Conservation (phyloP, 2,113 vertebrate species). For the Balaenoptera acutorostrata region DNA sequence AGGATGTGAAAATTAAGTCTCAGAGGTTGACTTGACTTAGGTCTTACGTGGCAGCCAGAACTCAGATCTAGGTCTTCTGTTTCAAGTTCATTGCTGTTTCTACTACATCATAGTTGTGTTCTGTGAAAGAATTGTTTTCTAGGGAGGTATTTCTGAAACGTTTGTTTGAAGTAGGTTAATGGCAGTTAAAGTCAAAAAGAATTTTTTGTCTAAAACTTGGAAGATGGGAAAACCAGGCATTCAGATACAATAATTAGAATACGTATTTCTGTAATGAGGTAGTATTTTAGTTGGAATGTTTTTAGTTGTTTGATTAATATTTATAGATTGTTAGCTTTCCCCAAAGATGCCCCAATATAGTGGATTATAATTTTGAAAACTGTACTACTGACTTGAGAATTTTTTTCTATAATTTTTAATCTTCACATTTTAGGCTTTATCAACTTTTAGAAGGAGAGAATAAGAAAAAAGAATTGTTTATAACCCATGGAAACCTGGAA, state of each 20-base stretch:
- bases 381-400: not conserved
- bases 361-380: constrained; percentile 41
- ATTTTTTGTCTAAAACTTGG: constrained; percentile 24
- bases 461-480: constrained; percentile 85
- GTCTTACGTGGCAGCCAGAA: not conserved
- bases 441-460: constrained; percentile 85
- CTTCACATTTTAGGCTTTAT: constrained; percentile 84
- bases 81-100: not conserved
- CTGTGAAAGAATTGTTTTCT: constrained; percentile 4
- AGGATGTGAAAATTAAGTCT: not conserved
- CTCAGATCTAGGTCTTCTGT: not conserved
- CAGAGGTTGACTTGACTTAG: not conserved
- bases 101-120: not conserved
- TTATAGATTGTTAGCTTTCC: not conserved
- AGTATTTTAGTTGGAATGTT: not conserved
- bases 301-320: constrained; percentile 37
- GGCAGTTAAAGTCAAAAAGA: not conserved
- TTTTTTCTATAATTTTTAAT: constrained; percentile 37
- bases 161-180: constrained; percentile 32
- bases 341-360: not conserved
- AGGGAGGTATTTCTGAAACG: not conserved
- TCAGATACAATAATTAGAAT: not conserved
- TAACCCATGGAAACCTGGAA: constrained; percentile 86
- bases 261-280: not conserved
- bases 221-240: not conserved